Base-by-base conservation (phyloP, 2,888 invertebrate genomes). In the Mermis nigrescens region DNA sequence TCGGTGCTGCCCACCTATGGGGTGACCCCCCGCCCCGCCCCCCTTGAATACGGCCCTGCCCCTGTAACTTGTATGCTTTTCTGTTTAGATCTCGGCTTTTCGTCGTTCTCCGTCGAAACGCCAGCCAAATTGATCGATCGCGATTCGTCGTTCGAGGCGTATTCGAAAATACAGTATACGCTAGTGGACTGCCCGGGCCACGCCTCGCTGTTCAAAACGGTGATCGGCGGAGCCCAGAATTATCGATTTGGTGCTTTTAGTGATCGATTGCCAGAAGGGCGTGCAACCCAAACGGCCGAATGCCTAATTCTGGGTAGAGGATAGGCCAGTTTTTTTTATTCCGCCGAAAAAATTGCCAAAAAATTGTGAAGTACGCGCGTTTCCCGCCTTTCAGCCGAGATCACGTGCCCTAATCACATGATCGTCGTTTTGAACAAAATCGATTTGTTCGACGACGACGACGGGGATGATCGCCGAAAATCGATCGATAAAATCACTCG, bases 171-270 rank as follows among this genome's bases (percentile, higher is more conserved):
- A 56, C 82, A 82, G 68, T 78, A 81, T 62, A 84, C 84, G 0
- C 76, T 85, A 55, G 83, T 84, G 1, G 84, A 84, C 70, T 85
- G 84, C 69, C 84, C 84, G 1, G 84, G 84, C 0, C 84, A 85
- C 75, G 82, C 84, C 0, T 82, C 82, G 57, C 76, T 84, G 1
- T 82, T 85, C 59, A 76, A 79, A 62, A 84, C 84, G 1, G 81
- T 83, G 58, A 82, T 83, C 66, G 80, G 80, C 67, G 80, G 78
- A 76, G 68, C 56, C 12, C 53, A 54, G 7, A 61, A n/a, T 62
- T 26, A 60, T 61, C 54, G 62, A 83, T 69, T 67, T 83, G 62
- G 81, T 83, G 78, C 68, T 84, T 58, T 73, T 84, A 28, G 82
- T 84, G 3, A 74, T 84, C 60, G 83, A 84, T 70, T 76, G 81